Conservation (phyloP, 2,113 vertebrate genomes). For the Takifugu bimaculatus region DNA sequence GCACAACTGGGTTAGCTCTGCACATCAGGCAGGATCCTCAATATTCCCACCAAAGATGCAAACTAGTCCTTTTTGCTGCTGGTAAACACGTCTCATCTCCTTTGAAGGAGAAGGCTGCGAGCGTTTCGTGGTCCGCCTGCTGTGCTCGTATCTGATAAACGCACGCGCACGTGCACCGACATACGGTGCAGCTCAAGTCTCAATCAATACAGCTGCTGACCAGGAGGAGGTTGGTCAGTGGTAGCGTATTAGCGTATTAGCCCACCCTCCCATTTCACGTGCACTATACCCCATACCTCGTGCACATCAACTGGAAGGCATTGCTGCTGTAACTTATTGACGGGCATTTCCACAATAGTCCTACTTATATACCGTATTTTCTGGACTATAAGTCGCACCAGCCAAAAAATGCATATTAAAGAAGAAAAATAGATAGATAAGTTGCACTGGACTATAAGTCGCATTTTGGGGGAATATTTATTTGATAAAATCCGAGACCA, state of each 20-base stretch:
- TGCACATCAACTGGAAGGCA: too few species aligned
- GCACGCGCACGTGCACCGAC: conserved; percentile 14
- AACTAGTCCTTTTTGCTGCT: background rate
- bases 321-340: too few species aligned
- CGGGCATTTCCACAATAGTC: too few species aligned
- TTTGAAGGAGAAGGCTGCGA: conserved; percentile 35
- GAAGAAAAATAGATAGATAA: too few species aligned
- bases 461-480: too few species aligned
- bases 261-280: background rate
- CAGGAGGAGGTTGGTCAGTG: conserved; percentile 9
- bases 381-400: too few species aligned
- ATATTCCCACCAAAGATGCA: conserved; percentile 23
- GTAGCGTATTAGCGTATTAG: conserved; percentile 3
- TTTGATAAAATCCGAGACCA: too few species aligned
- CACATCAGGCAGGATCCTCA: conserved; percentile 13
- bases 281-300: too few species aligned
- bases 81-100: background rate
- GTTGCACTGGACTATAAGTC: too few species aligned
- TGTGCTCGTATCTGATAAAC: conserved; percentile 47
- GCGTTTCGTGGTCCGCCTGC: conserved; percentile 25
- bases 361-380: too few species aligned
- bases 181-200: conserved; percentile 2
- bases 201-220: conserved; percentile 18
- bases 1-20: too few species aligned
- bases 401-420: too few species aligned